phyloP scores from a whole-genome alignment of 37 sponge, comb jelly and placozoan genomes.

The Lycopodina hypogea region DNA sequence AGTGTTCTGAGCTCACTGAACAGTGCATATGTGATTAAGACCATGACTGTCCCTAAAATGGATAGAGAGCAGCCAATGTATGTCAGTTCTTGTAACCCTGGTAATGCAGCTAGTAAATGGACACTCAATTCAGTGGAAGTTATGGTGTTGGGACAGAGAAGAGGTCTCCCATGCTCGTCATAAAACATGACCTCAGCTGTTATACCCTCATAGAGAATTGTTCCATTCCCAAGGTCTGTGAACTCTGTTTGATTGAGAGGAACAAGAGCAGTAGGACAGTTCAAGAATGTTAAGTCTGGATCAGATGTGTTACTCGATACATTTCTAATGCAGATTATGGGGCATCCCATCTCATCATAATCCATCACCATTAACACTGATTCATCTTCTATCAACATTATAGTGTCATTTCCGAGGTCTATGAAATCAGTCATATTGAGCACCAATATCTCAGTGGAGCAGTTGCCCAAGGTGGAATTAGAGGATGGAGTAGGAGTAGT shows the following conservation, averaged over 20 bases:
- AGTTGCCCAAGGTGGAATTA: neutral
- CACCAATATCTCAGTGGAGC: conserved; percentile 2
- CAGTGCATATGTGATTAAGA: conserved; percentile 50
- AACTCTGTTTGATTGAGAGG: conserved; percentile 15
- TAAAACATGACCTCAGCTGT: neutral
- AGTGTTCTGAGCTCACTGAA: conserved; percentile 55
- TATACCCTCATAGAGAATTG: neutral
- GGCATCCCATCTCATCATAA: neutral
- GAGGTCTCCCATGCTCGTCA: neutral
- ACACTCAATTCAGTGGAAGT: neutral
- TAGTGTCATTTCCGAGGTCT: conserved; percentile 13
- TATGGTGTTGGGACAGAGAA: neutral
- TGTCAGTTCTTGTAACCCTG: conserved; percentile 19
- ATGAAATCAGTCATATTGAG: conserved; percentile 24
- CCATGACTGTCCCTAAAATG: conserved; percentile 18
- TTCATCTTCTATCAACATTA: neutral
- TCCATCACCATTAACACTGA: neutral
- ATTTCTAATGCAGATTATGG: conserved; percentile 1
- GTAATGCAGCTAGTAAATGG: neutral
- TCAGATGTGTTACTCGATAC: too few relatives aligned
- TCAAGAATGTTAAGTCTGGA: too few relatives aligned
- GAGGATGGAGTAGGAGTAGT: neutral
- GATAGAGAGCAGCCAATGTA: conserved; percentile 59
- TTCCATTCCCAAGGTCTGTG: neutral
- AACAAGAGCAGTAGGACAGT: conserved; percentile 16